Evolutionary conservation across 2,113 vertebrate species (phyloP), one percentile per base, ranked within the genome.

Genomic region (Beaufortia kweichowensis): DNA sequence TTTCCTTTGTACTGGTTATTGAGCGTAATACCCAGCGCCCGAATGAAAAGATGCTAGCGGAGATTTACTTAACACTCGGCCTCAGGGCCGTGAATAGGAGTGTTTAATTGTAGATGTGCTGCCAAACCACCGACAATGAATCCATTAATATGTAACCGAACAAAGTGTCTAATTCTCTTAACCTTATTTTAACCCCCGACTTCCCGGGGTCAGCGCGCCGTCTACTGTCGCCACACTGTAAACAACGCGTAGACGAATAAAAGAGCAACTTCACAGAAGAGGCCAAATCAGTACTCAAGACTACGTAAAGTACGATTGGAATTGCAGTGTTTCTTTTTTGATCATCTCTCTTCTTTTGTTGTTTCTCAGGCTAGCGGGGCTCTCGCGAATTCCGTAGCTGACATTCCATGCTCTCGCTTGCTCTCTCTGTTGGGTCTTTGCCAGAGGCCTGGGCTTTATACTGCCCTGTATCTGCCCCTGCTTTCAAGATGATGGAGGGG

Each of bases 161-260:
- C 84, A 86, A 89, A 80, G 85, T 86, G 78, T 84, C 86, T 86
- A 86, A 91, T 90, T 90, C 87, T 87, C 72, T 86, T 90, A 87
- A 92, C 85, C 86, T 93, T 90, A 86, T 60, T 72, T 70, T 81
- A 78, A 69, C 72, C 68, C 81, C 75, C 83, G 84, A 78, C 78
- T 87, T 85, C 77, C 84, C 85, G 84, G 78, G 59, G 81, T 84
- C 77, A 83, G 79, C 80, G 88, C 85, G 85, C 81, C 88, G 79
- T 79, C 66, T 35, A 75, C 66, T 75, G 77, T 63, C 80, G 48
- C 81, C 82, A 60, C 80, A 85, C 85, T 87, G 76, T 79, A 86
- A 89, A 86, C 71, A 89, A 69, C 85, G 85, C 82, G 81, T 69
- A 71, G 81, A 73, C 65, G 77, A 81, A 77, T 67, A 67, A 72